Evolutionary conservation across 2,113 vertebrate species (phyloP).

Genomic region (Nymphicus hollandicus): DNA sequence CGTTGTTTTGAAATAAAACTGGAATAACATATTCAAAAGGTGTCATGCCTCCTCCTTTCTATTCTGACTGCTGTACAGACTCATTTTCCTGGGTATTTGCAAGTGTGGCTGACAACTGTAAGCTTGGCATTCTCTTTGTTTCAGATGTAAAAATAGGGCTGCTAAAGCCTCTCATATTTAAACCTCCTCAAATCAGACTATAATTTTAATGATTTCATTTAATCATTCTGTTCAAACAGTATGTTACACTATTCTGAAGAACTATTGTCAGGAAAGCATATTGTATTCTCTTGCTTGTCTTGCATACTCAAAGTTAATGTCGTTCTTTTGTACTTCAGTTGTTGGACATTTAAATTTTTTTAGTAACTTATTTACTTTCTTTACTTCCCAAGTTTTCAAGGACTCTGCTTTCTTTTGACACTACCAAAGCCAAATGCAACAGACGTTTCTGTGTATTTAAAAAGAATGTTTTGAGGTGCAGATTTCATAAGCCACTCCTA

Average conservation of each 20-base stretch:
- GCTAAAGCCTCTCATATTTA: not conserved
- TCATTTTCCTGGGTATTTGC: not conserved
- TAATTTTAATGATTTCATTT: not conserved
- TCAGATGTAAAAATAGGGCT: not conserved
- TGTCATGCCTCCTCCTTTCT: not conserved
- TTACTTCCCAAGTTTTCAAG: not conserved
- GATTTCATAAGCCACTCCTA: not conserved
- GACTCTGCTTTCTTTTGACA: not conserved
- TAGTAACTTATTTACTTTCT: not conserved
- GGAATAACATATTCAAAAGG: slow-evolving; percentile 7
- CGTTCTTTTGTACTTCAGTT: not conserved
- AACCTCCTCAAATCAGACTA: not conserved
- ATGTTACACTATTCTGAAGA: not conserved
- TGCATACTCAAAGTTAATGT: not conserved
- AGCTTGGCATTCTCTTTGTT: not conserved
- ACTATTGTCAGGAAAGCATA: not conserved
- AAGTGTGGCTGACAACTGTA: not conserved
- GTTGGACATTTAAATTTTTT: not conserved
- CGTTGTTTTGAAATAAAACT: slow-evolving; percentile 38
- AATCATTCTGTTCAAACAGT: slow-evolving; percentile 17
- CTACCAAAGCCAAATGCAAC: not conserved
- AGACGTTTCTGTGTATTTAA: not conserved
- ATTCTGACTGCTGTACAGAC: not conserved
- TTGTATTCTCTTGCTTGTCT: not conserved
- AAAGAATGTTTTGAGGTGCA: not conserved